These are phyloP conservation scores for Pyrrhura leucotis DNA, from an alignment of 2,797 vertebrate genomes.

Conservation along the genomic window DNA sequence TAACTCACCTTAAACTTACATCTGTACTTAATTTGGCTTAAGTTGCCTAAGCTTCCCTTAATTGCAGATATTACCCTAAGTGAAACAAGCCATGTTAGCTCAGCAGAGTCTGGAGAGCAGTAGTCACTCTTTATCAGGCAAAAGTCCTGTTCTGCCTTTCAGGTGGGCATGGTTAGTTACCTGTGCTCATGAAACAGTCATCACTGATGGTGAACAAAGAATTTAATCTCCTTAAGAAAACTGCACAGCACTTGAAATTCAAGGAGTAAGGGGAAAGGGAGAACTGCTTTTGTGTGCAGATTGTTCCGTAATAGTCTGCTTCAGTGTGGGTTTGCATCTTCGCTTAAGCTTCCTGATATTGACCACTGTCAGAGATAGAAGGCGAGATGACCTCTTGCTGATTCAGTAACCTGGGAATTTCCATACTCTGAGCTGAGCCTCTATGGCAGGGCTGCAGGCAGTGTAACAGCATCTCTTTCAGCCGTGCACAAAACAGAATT, in stretches of 20 bases:
- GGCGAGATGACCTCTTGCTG: background rate
- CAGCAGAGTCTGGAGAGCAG: background rate
- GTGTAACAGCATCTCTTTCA: background rate
- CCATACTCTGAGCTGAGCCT: background rate
- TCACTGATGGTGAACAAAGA: background rate
- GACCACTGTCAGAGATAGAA: background rate
- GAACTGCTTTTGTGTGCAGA: background rate
- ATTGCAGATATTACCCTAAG: background rate
- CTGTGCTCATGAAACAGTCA: background rate
- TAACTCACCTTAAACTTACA: conserved; percentile 23
- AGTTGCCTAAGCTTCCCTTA: background rate
- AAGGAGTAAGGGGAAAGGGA: background rate
- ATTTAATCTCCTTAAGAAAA: background rate
- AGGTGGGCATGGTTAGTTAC: background rate
- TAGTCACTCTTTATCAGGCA: background rate
- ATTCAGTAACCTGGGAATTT: background rate
- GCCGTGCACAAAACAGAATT: background rate
- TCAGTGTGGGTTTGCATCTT: background rate
- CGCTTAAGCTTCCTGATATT: background rate
- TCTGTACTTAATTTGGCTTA: conserved; percentile 24
- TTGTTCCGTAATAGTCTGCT: background rate
- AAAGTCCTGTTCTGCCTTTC: background rate
- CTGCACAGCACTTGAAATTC: background rate
- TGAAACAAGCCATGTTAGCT: conserved; percentile 5
- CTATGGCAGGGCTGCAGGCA: background rate